A percentile compares a stretch with the other conserved stretches of the same genome.
phyloP scores from a whole-genome alignment of 35 echinoderm and acorn worm species.

The Holothuria glaberrima region DNA sequence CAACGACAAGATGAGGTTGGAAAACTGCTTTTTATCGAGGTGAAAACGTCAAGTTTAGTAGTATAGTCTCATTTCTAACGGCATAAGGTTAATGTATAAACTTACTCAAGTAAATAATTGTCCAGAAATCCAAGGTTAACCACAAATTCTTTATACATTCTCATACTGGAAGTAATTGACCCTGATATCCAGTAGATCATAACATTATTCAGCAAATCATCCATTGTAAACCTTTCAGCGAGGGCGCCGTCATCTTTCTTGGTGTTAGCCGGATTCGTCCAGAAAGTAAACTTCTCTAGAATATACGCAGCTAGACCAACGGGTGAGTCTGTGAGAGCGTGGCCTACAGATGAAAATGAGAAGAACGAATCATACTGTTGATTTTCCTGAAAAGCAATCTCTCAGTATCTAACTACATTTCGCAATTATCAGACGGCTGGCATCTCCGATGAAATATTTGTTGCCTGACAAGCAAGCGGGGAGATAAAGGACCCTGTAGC shows the following conservation, averaged over 20 bases:
- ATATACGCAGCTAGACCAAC: conserved; percentile 83
- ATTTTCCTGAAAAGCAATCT: neutral
- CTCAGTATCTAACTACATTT: neutral
- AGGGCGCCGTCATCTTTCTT: conserved; percentile 72
- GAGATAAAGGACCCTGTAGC: no score
- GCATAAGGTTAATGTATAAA: no score
- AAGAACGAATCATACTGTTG: neutral
- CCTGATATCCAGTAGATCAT: conserved; percentile 94
- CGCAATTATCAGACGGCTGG: no score
- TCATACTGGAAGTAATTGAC: conserved; percentile 77
- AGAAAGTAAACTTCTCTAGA: conserved; percentile 70
- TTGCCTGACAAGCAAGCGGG: no score
- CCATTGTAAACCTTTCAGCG: conserved; percentile 55
- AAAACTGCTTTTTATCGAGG: no score
- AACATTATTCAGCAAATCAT: conserved; percentile 87
- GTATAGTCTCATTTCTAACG: no score
- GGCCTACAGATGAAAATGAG: conserved; percentile 21
- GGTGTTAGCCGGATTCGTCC: conserved; percentile 58
- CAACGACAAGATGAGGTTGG: no score
- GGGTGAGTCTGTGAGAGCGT: conserved; percentile 75
- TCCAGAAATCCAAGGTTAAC: conserved; percentile 25
- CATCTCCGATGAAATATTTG: no score
- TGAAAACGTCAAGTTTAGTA: no score
- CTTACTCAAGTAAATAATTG: no score
- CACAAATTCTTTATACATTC: conserved; percentile 79